Conservation (phyloP, 2,888 invertebrate genomes). For the Macrosiphum euphorbiae region DNA sequence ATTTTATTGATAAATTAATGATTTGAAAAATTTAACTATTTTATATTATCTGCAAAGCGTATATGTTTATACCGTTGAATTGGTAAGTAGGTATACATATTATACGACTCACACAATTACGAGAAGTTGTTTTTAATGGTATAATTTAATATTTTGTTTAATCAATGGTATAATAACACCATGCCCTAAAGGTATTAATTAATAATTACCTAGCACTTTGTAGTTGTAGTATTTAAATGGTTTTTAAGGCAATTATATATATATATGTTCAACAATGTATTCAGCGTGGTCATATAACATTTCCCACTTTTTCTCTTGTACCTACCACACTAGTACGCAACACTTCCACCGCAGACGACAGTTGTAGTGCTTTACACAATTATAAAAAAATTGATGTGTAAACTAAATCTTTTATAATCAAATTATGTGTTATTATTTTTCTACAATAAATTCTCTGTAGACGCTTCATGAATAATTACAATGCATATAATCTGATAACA, state of each 20-base stretch:
- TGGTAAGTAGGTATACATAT: too few relatives aligned
- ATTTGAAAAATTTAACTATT: not conserved
- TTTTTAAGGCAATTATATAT: not conserved
- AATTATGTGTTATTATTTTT: not conserved
- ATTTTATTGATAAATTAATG: too few relatives aligned
- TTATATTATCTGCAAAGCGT: not conserved
- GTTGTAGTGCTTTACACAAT: not conserved
- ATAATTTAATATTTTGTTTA: not conserved
- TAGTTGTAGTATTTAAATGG: not conserved
- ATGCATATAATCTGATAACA: not conserved
- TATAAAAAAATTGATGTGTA: not conserved
- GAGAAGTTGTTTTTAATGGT: not conserved
- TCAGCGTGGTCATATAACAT: not conserved
- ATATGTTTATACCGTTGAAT: not conserved
- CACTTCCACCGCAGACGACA: not conserved
- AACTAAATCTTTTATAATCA: not conserved
- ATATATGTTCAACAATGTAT: not conserved
- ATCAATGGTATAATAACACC: not conserved
- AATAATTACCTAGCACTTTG: not conserved
- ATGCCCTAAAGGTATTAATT: not conserved
- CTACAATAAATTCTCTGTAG: not conserved
- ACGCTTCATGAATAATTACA: not conserved
- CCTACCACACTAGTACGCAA: too few relatives aligned
- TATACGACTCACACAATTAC: not conserved
- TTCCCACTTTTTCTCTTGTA: not conserved